These are phyloP conservation scores for Cephalopterus ornatus DNA, from an alignment of 2,113 vertebrate genomes.

Conservation along the genomic window DNA sequence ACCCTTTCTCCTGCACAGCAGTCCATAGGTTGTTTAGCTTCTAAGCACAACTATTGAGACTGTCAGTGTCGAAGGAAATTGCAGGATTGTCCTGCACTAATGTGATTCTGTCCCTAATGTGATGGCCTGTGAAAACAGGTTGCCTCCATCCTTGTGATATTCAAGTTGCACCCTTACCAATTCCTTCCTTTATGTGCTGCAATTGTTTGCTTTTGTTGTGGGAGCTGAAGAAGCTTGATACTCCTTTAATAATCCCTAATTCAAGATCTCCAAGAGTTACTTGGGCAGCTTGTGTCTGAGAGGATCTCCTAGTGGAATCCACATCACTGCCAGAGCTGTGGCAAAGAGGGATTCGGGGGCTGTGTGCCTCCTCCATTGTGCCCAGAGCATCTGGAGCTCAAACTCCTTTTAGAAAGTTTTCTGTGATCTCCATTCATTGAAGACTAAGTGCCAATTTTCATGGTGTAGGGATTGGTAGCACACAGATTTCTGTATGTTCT, in stretches of 20 bases:
- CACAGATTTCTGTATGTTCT: accelerated
- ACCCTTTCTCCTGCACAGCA: background rate
- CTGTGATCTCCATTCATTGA: background rate
- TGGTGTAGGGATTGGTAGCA: background rate
- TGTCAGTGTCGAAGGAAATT: background rate
- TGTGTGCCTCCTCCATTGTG: accelerated
- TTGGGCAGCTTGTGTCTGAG: accelerated
- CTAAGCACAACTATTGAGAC: background rate
- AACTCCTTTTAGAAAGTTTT: background rate
- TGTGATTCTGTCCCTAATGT: background rate
- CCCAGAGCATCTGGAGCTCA: background rate
- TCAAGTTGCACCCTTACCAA: background rate
- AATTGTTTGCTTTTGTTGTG: background rate
- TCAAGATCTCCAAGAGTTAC: background rate
- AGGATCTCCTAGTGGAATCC: background rate
- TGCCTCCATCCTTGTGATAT: background rate
- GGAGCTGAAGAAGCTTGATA: background rate
- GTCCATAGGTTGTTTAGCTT: background rate
- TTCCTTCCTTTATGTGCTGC: background rate
- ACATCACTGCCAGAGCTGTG: background rate
- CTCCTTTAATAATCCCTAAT: background rate
- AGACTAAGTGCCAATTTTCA: background rate
- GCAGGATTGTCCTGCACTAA: background rate
- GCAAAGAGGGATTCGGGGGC: background rate
- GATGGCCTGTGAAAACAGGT: background rate